Evolutionary conservation across 2,797 vertebrate species (phyloP), one percentile per base, ranked within the genome.

Genomic region (Morelia viridis): DNA sequence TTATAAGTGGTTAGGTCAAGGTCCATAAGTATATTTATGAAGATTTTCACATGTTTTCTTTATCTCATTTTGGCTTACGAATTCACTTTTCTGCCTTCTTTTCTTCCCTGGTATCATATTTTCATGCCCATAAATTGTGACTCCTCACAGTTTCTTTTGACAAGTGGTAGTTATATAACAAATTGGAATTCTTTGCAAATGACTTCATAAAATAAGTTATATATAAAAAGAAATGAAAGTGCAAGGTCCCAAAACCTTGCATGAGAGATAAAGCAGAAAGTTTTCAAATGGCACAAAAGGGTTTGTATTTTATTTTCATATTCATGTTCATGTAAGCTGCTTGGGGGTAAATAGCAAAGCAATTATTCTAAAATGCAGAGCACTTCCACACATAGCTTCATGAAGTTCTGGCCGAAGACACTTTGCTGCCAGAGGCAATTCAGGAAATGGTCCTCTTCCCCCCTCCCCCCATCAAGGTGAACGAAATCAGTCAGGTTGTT

Each of bases 131-230:
- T 35, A 91, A 24, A 87, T 60, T 26, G 53, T 94, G 64, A 90
- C 22, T 46, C 84, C 35, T 92, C 80, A 92, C 31, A 91, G 31
- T 61, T 86, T 11, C 17, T 91, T 61, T 24, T 89, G 89, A 90
- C 89, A 91, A 85, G 22, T 28, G 31, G 22, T 1, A 46, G 68
- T 31, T 93, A 31, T 8, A 90, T n/a, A 89, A 46, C 90, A 84
- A 61, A 84, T 50, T 80, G 80, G 24, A 90, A 86, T 64, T 91
- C 26, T 89, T 88, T 94, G 26, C 80, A 92, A 71, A 57, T 91
- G 46, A 2, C n/a, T 93, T 90, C 62, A 3, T 91, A 86, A 95
- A 68, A 46, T 28, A 91, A 85, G 93, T 92, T 50, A 53, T 28
- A 89, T 88, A 91, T 92, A 19, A 28, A 93, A 76, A 26, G 15